phyloP scores from a whole-genome alignment of 2,888 invertebrate genomes.

The Ochlodes sylvanus region DNA sequence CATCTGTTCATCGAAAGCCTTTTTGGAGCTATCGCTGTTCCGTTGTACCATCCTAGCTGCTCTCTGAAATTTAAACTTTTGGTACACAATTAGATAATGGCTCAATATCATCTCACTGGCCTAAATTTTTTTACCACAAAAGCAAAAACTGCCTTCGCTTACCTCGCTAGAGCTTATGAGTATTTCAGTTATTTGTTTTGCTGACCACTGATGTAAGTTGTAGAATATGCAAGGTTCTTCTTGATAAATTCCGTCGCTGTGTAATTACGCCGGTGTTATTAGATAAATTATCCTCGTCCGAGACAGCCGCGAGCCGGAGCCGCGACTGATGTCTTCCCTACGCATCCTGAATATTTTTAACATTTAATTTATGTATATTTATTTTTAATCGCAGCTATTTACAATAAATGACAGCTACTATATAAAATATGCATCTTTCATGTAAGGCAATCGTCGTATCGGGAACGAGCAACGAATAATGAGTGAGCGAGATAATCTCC shows the following conservation, averaged over 20 bases:
- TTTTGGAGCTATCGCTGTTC: no score
- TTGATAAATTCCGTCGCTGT: constrained; percentile 27
- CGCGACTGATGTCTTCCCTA: constrained; percentile 33
- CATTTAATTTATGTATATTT: constrained; percentile 24
- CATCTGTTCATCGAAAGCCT: no score
- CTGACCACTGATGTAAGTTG: neutral
- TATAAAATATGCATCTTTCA: constrained; percentile 1
- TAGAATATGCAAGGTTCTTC: constrained; percentile 20
- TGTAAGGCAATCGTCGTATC: neutral
- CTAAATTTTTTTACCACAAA: no score
- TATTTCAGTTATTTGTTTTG: neutral
- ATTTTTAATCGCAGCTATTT: constrained; percentile 28
- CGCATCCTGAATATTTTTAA: constrained; percentile 30
- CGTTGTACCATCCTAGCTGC: no score
- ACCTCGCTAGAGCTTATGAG: no score
- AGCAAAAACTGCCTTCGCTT: no score
- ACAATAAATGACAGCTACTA: constrained; percentile 22
- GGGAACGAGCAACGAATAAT: neutral
- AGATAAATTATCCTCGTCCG: constrained; percentile 29
- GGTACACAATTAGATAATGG: no score
- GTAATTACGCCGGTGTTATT: constrained; percentile 29
- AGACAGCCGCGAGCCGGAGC: neutral
- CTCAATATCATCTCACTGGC: no score
- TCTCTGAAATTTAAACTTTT: no score
- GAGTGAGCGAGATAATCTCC: constrained; percentile 4